Percentiles rank a stretch among this genome's conserved stretches.
Conservation (phyloP, 1,140 invertebrate species). For the Cyclargus thomasi region DNA sequence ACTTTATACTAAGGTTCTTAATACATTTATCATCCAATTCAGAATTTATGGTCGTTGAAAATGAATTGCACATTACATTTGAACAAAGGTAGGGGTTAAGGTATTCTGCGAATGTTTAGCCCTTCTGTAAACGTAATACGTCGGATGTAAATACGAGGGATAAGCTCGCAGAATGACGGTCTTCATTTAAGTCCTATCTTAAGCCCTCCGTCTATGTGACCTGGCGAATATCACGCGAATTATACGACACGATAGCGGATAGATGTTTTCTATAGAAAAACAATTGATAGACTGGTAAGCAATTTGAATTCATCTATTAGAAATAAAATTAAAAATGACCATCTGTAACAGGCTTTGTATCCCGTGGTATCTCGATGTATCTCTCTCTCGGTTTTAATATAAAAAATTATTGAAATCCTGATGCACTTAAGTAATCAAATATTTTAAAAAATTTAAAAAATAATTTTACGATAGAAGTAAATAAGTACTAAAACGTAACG, state of each 20-base stretch:
- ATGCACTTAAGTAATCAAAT: too few relatives aligned
- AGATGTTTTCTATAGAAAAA: background rate
- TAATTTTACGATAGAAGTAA: too few relatives aligned
- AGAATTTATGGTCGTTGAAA: background rate
- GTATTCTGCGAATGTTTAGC: constrained; percentile 9
- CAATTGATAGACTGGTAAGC: too few relatives aligned
- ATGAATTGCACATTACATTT: constrained; percentile 4
- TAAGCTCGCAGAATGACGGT: constrained; percentile 34
- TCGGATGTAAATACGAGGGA: constrained; percentile 28
- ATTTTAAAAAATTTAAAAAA: too few relatives aligned
- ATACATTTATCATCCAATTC: background rate
- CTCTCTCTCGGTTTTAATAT: too few relatives aligned
- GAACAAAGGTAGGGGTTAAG: constrained; percentile 9
- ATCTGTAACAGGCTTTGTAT: too few relatives aligned
- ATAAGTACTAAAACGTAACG: too few relatives aligned
- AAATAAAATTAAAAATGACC: too few relatives aligned
- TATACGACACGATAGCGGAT: background rate
- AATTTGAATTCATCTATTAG: background rate
- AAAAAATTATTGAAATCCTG: too few relatives aligned
- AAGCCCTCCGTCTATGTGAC: constrained; percentile 17
- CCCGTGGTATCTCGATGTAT: too few relatives aligned
- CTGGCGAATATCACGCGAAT: background rate
- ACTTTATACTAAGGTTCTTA: background rate
- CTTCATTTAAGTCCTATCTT: constrained; percentile 23
- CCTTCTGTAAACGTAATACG: constrained; percentile 22